Evolutionary conservation across 2,888 invertebrate genomes (phyloP).

Genomic region (Hedya salicella): DNA sequence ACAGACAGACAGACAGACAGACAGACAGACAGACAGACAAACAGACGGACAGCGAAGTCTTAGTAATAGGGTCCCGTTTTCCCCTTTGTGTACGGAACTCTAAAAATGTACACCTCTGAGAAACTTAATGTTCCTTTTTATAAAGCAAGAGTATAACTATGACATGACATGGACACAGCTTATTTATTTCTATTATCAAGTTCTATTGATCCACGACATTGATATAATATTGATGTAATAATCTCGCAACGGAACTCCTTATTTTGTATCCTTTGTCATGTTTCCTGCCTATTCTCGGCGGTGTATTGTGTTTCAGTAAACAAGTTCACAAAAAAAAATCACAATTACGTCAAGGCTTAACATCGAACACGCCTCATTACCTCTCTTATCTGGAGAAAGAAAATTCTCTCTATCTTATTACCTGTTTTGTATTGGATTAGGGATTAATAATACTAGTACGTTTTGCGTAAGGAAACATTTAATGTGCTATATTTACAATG

Average conservation of each 20-base stretch:
- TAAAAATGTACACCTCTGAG: too few relatives aligned
- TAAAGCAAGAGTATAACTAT: too few relatives aligned
- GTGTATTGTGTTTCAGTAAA: slow-evolving; percentile 19
- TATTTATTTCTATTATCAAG: background rate
- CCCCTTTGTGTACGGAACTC: too few relatives aligned
- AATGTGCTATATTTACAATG: too few relatives aligned
- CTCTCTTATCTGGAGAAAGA: background rate
- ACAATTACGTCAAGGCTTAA: slow-evolving; percentile 6
- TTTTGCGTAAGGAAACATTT: background rate
- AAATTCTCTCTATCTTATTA: background rate
- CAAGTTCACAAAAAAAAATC: background rate
- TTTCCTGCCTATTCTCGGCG: background rate
- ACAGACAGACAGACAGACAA: too few relatives aligned
- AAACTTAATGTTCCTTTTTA: too few relatives aligned
- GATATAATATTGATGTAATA: background rate
- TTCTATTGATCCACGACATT: background rate
- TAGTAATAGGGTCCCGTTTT: too few relatives aligned
- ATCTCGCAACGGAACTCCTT: background rate
- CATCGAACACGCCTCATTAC: background rate
- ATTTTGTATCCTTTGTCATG: slow-evolving; percentile 4
- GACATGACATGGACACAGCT: too few relatives aligned
- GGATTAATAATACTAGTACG: too few relatives aligned
- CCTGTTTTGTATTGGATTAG: background rate
- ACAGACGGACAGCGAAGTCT: too few relatives aligned
- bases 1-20: too few relatives aligned